phyloP scores from a whole-genome alignment of 2,113 vertebrate genomes.

The Myotis brandtii region DNA sequence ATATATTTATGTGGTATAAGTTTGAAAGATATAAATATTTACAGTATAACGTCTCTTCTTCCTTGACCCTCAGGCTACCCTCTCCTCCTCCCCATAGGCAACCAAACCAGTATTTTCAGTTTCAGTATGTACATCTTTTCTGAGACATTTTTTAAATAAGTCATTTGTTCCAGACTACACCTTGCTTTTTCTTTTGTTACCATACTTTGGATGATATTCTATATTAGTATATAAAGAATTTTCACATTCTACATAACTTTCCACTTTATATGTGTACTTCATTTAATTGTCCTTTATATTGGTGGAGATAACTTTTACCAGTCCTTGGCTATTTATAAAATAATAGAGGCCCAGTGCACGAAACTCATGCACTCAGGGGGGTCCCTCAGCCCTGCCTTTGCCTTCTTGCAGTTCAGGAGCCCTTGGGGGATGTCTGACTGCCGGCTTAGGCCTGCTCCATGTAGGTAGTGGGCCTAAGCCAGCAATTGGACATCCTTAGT shows the following conservation, averaged over 20 bases:
- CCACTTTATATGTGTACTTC: not conserved
- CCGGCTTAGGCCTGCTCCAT: too few species aligned
- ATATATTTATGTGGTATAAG: not conserved
- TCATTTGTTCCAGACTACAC: not conserved
- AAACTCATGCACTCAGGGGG: too few species aligned
- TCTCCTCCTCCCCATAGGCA: not conserved
- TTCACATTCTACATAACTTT: not conserved
- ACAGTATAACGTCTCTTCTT: not conserved
- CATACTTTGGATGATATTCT: not conserved
- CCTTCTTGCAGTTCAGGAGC: too few species aligned
- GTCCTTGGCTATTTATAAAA: slow-evolving; percentile 7
- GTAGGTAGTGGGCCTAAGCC: too few species aligned
- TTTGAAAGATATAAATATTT: not conserved
- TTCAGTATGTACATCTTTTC: not conserved
- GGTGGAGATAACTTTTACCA: not conserved
- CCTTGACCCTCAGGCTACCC: not conserved
- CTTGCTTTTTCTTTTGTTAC: slow-evolving; percentile 17
- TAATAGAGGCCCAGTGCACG: too few species aligned
- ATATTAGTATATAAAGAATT: not conserved
- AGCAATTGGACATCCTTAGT: too few species aligned
- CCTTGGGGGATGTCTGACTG: too few species aligned
- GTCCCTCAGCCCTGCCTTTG: too few species aligned
- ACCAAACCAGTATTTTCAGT: not conserved
- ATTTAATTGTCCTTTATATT: slow-evolving; percentile 2
- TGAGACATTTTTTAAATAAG: not conserved